Base-by-base conservation (phyloP, 2,888 invertebrate species). In the Melolontha melolontha region DNA sequence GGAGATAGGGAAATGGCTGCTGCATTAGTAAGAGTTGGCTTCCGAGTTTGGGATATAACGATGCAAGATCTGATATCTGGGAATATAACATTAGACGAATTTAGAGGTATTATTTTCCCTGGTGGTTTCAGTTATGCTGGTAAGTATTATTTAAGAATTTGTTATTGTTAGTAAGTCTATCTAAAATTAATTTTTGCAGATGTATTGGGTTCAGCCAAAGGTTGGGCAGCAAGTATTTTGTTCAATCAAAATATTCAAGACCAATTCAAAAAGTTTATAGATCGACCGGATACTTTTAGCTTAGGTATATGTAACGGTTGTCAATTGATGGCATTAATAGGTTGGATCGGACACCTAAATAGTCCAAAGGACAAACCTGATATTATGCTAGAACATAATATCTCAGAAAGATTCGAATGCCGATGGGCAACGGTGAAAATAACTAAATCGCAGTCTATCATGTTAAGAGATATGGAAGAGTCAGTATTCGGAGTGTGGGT, bases 81-180 rank as follows among this genome's bases (percentile, higher is more conserved):
- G 40, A 87, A 87, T 76, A 87, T 93, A 1, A 90, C 88, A 1
- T 84, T 97, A 40, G 92, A 95, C 70, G 85, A 87, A 17, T 98
- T 97, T 85, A 89, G 91, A 73, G 98, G 98, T 0, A 79, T 98
- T 11, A 90, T 96, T 54, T 98, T 98, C 82, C 98, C 98, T 0
- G 98, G 97, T 12, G 99, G 99, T n/a, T 99, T 99, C 83, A 98
- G 97, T 83, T 98, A 97, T 83, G 98, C 97, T 49, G 96, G 96
- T 92, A 82, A 77, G 34, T 64, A 6, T 34, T 34, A 1, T 1
- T 8, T 34, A 34, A 10, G 1, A 10, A 1, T 10, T 34, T 34
- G 8, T 34, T 6, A 29, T 34, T 6, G 8, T 34, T 34, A 34
- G 6, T 34, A 34, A 34, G 10, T 34, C n/a, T 5, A 34, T 47